phyloP scores from a whole-genome alignment of 1,140 invertebrate species.

The Drosophila arawakana region DNA sequence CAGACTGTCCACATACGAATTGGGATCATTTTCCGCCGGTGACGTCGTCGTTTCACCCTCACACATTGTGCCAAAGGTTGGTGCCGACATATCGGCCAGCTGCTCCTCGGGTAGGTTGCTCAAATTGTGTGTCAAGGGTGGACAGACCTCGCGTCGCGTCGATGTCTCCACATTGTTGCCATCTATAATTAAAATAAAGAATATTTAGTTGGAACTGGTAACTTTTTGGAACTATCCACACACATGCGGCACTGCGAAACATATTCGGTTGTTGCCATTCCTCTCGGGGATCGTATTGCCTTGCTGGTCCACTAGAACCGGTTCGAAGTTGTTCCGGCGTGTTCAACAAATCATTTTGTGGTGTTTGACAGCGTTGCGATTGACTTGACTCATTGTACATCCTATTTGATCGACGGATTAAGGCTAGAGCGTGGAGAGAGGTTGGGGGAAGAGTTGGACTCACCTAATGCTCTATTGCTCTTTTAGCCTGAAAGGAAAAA shows the following conservation, averaged over 20 bases:
- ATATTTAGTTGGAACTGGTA: background rate
- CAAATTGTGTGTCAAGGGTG: conserved; percentile 22
- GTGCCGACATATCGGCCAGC: conserved; percentile 40
- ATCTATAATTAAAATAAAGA: conserved; percentile 12
- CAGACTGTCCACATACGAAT: conserved; percentile 31
- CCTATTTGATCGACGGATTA: background rate
- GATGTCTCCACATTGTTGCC: conserved; percentile 37
- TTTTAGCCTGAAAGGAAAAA: conserved; percentile 23
- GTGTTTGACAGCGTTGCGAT: conserved; percentile 10
- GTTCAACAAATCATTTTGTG: conserved; percentile 26
- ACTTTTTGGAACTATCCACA: background rate
- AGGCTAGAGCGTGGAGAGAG: background rate
- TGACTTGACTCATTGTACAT: conserved; percentile 4
- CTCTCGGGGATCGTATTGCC: conserved; percentile 50
- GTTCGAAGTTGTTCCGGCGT: conserved; percentile 52
- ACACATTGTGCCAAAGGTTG: conserved; percentile 4
- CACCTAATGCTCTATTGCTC: conserved; percentile 10
- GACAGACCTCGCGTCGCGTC: conserved; percentile 10
- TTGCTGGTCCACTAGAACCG: conserved; percentile 30
- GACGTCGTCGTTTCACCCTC: background rate
- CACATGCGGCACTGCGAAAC: conserved; percentile 50
- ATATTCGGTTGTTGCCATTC: conserved; percentile 56
- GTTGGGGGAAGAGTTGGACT: too few species aligned
- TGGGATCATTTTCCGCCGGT: background rate
- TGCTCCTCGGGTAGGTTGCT: conserved; percentile 44